Base-by-base conservation (phyloP, 1,140 invertebrate species). In the Frieseomelitta varia region DNA sequence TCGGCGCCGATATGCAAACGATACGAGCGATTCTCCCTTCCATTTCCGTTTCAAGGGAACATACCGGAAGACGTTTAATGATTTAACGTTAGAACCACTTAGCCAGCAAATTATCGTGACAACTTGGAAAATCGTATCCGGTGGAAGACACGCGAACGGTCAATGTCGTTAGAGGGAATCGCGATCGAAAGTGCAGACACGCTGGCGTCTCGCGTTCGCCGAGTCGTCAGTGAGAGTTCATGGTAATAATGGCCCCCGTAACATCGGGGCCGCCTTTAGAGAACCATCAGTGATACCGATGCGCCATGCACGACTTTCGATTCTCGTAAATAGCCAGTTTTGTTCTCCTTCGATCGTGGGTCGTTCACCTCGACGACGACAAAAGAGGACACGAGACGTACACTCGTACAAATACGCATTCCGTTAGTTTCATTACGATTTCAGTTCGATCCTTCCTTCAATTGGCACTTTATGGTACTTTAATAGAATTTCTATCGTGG, bases 151-250 rank as follows among this genome's bases (percentile, higher is more conserved):
- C 47, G 63, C 30, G 51, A 73, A 56, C 53, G 47, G 10, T 30
- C 53, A 75, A 83, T 75, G 77, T 86, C 55, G 61, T 17, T 63
- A 58, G 0, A 53, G 51, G 10, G 53, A 51, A 86, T 82, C 34
- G 51, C 53, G 67, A 74, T 79, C 79, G 87, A 86, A 87, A 87
- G 81, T 87, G 21, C 27, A 21, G 27, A 72, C n/a, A 39, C 19
- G n/a, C 4, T 15, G 51, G 65, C 10, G 39, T 47, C 8, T 61
- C 19, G 15, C 58, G 56, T 61, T 61, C 61, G 58, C n/a, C 65
- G 24, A 17, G 34, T 10, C 63, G 51, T 10, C 63, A 63, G 71
- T 77, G 47, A 83, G 81, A 84, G 75, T 76, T 55, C 24, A 47
- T 58, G 56, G 34, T 87, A 87, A 88, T 84, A 72, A 84, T 61